phyloP scores from a whole-genome alignment of 2,797 vertebrate genomes.

The Podarcis siculus region DNA sequence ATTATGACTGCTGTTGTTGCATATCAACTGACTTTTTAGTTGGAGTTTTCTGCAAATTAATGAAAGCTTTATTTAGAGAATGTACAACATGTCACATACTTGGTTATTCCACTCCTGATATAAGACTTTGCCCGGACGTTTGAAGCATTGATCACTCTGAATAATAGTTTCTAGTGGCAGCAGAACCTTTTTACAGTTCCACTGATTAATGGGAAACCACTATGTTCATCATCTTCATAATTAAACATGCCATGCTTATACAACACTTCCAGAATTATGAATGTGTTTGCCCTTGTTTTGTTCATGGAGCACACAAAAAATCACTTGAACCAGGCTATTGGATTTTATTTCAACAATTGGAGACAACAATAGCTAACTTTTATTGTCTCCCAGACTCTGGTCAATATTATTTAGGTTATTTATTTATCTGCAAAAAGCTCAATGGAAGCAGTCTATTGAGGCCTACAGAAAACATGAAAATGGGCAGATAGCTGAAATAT shows the following conservation, averaged over 20 bases:
- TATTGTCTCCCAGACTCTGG: constrained; percentile 12
- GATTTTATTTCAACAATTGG: neutral
- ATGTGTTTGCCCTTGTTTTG: constrained; percentile 32
- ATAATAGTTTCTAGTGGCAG: constrained; percentile 20
- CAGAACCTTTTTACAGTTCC: constrained; percentile 29
- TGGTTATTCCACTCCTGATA: constrained; percentile 23
- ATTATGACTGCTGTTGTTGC: neutral
- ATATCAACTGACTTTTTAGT: constrained; percentile 40
- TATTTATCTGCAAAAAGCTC: neutral
- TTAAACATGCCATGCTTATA: constrained; percentile 42
- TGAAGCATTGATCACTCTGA: constrained; percentile 42
- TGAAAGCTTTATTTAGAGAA: constrained; percentile 22
- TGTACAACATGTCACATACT: constrained; percentile 37
- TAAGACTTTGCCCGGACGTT: constrained; percentile 3
- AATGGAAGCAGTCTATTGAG: neutral
- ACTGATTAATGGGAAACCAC: constrained; percentile 21
- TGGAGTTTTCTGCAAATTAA: constrained; percentile 36
- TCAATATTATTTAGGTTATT: neutral
- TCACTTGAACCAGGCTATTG: neutral
- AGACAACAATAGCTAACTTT: neutral
- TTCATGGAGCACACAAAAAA: neutral
- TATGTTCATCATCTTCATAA: neutral
- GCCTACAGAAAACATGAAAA: neutral
- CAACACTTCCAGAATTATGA: constrained; percentile 1
- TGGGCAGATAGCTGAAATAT: neutral